Evolutionary conservation across 2,888 invertebrate genomes (phyloP), one percentile per base, ranked within the genome.

Genomic region (Cybosia mesomella): DNA sequence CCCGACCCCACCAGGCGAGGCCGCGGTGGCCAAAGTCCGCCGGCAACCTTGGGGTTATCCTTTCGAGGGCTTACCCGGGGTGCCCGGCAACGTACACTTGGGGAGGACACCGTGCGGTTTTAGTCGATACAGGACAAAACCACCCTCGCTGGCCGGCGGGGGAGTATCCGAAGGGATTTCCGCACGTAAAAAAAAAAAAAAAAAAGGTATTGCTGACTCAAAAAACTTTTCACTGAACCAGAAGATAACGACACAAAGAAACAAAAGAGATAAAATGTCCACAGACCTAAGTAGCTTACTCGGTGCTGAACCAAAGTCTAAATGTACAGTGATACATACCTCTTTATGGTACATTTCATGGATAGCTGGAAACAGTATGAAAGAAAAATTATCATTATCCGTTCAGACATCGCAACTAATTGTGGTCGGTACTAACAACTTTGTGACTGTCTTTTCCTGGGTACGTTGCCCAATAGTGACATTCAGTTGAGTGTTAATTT

Each of bases 301-400:
- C 69, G 64, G 64, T 57, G 70, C 67, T 66, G 67, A 67, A 60
- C 58, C 36, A 58, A 58, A 58, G 67, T 63, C 36, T 64, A 36
- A 66, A 70, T 66, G 55, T 49, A 70, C 28, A 18, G 34, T 49
- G 53, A 64, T 57, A 66, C 43, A 70, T 64, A 66, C 57, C 55
- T 58, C 28, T 36, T 34, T 57, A 21, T 59, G 60, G 22, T 64
- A 70, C 28, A 60, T 43, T 21, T 59, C 49, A 66, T 57, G 60
- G 64, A 55, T 70, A 60, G 59, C 67, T 57, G 43, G 58, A 67
- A 75, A 73, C 61, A 67, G 59, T 67, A 63, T 68, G 49, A 70
- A 64, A 71, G 68, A 58, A 73, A 72, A 81, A 76, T 79, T 64
- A 70, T 64, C 15, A 18, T 22, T 36, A 5, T 54, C 2, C 10